These are phyloP conservation scores for Falco cherrug DNA, from an alignment of 2,797 vertebrate species.

Conservation along the genomic window DNA sequence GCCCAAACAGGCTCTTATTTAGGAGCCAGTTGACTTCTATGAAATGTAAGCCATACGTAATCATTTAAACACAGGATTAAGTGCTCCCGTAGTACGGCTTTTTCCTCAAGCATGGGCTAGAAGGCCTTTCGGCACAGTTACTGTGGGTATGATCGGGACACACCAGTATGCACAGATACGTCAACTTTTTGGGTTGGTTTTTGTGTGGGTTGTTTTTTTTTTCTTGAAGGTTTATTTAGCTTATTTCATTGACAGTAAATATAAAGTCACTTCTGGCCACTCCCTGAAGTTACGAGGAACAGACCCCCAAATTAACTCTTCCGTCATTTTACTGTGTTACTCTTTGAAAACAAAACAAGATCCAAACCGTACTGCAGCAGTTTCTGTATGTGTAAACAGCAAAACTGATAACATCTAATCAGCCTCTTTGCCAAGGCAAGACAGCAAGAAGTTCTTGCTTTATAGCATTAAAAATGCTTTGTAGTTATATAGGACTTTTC, in stretches of 20 bases:
- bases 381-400: conserved; percentile 58
- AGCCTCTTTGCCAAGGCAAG: conserved; percentile 59
- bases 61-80: neutral
- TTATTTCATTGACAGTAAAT: neutral
- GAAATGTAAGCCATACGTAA: rapidly evolving
- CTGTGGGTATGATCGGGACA: neutral
- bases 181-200: neutral
- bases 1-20: neutral
- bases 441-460: conserved; percentile 67
- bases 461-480: conserved; percentile 70
- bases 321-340: neutral
- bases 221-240: neutral
- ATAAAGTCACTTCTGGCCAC: neutral
- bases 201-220: neutral
- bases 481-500: conserved; percentile 71
- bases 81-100: neutral
- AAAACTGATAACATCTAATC: conserved; percentile 70
- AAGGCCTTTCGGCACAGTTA: neutral
- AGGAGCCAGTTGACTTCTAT: neutral
- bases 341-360: conserved; percentile 22
- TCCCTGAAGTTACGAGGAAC: neutral
- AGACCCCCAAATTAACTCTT: neutral
- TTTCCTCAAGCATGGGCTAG: neutral
- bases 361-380: conserved; percentile 40
- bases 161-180: neutral